Conservation (phyloP, 2,797 vertebrate genomes). For the Chaenodraco wilsoni region DNA sequence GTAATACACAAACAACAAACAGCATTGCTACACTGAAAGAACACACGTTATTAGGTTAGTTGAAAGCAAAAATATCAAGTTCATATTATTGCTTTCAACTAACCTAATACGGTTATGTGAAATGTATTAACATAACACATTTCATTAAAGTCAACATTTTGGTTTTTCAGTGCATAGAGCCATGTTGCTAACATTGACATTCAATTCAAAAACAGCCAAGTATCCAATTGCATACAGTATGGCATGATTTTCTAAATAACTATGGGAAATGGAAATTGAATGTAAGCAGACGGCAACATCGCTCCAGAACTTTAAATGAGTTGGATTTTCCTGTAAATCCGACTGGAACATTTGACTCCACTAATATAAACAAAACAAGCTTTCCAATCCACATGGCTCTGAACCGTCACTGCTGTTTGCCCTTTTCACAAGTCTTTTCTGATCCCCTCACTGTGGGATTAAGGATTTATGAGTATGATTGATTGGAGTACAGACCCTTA, state of each 20-base stretch:
- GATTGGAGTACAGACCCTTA: constrained; percentile 54
- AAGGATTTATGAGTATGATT: constrained; percentile 66
- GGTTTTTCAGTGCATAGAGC: not conserved
- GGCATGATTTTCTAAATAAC: constrained; percentile 25
- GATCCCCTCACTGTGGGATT: constrained; percentile 54
- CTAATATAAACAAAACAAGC: constrained; percentile 43
- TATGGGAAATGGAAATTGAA: not conserved
- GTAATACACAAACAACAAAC: not conserved
- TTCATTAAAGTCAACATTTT: too few species aligned
- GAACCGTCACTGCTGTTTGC: constrained; percentile 38
- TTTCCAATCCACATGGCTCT: constrained; percentile 31
- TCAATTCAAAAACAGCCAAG: constrained; percentile 21
- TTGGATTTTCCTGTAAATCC: constrained; percentile 38
- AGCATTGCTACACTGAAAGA: too few species aligned
- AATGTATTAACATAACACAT: too few species aligned
- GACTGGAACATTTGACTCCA: constrained; percentile 45
- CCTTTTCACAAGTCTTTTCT: constrained; percentile 55
- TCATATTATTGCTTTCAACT: too few species aligned
- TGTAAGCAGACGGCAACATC: not conserved
- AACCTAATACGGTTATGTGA: too few species aligned
- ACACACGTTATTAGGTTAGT: too few species aligned
- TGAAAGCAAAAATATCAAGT: too few species aligned
- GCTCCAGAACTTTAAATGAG: constrained; percentile 13
- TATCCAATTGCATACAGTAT: constrained; percentile 11
- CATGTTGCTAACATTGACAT: not conserved